These are phyloP conservation scores for Philonicus albiceps DNA, from an alignment of 2,888 invertebrate genomes.

Conservation along the genomic window DNA sequence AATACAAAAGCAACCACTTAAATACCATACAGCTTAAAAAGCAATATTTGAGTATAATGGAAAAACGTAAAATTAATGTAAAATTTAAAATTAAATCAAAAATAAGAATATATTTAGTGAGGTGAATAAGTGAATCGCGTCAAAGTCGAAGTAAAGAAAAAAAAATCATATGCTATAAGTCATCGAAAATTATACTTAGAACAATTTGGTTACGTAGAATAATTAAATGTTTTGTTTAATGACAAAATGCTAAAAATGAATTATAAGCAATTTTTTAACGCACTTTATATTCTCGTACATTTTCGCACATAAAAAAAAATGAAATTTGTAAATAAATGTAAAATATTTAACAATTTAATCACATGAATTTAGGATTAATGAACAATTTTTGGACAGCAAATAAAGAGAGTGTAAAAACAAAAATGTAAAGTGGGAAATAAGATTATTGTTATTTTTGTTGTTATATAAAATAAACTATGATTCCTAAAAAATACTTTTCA, in stretches of 20 bases:
- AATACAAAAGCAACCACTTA: background rate
- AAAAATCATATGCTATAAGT: conserved; percentile 22
- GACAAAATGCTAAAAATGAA: background rate
- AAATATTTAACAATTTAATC: conserved; percentile 26
- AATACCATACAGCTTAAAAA: conserved; percentile 1
- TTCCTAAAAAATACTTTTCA: conserved; percentile 16
- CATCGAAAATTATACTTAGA: conserved; percentile 10
- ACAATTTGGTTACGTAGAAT: background rate
- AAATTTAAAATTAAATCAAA: background rate
- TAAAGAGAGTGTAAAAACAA: conserved; percentile 7
- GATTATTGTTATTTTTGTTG: conserved; percentile 44
- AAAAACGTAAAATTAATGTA: background rate
- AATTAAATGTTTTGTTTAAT: conserved; percentile 6
- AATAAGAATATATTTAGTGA: background rate
- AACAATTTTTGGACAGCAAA: conserved; percentile 4
- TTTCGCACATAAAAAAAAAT: conserved; percentile 26
- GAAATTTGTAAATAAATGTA: conserved; percentile 42
- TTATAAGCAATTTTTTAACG: conserved; percentile 22
- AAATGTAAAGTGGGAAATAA: conserved; percentile 11
- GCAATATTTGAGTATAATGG: conserved; percentile 13
- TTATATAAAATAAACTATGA: conserved; percentile 40
- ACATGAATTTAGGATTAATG: conserved; percentile 22
- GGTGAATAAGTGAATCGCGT: background rate
- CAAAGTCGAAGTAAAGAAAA: background rate
- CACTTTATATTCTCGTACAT: conserved; percentile 34